A percentile compares a stretch with the other conserved stretches of the same genome.
phyloP scores from a whole-genome alignment of 2,888 invertebrate species.

The Dicranocentrus wangi region DNA sequence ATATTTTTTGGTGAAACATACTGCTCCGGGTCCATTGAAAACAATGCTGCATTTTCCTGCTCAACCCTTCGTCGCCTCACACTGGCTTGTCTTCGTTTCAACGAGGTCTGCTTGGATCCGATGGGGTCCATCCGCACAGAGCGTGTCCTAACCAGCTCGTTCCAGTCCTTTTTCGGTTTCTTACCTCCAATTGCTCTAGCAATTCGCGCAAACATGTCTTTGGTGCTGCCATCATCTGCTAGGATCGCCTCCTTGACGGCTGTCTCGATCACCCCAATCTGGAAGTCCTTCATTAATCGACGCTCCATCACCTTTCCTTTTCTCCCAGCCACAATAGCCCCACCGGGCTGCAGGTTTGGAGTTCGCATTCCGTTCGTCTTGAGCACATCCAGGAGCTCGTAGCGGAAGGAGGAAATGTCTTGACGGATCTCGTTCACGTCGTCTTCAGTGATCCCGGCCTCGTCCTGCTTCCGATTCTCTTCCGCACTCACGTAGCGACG shows the following conservation, averaged over 20 bases:
- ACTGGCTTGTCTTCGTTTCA: slow-evolving; percentile 75
- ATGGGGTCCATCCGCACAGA: slow-evolving; percentile 84
- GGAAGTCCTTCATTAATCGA: slow-evolving; percentile 90
- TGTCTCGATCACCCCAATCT: slow-evolving; percentile 90
- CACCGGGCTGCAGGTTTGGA: slow-evolving; percentile 81
- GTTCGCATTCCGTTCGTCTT: slow-evolving; percentile 91
- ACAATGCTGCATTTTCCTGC: slow-evolving; percentile 79
- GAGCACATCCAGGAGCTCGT: slow-evolving; percentile 93
- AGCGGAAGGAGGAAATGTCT: slow-evolving; percentile 94
- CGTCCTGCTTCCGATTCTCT: slow-evolving; percentile 87
- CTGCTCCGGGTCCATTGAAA: slow-evolving; percentile 78
- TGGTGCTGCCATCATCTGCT: slow-evolving; percentile 80
- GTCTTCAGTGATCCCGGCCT: slow-evolving; percentile 94
- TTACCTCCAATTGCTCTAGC: slow-evolving; percentile 85
- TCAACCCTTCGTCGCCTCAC: slow-evolving; percentile 83
- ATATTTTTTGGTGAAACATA: slow-evolving; percentile 24
- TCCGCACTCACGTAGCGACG: slow-evolving; percentile 92
- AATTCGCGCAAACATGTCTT: slow-evolving; percentile 88
- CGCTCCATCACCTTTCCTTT: slow-evolving; percentile 91
- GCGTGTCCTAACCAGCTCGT: slow-evolving; percentile 81
- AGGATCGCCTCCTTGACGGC: slow-evolving; percentile 84
- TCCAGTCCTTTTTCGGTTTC: slow-evolving; percentile 85
- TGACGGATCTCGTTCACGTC: slow-evolving; percentile 98
- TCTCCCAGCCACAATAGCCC: slow-evolving; percentile 85
- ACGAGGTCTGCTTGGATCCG: slow-evolving; percentile 76